phyloP scores from a whole-genome alignment of 2,113 vertebrate genomes.

The Bungarus multicinctus region DNA sequence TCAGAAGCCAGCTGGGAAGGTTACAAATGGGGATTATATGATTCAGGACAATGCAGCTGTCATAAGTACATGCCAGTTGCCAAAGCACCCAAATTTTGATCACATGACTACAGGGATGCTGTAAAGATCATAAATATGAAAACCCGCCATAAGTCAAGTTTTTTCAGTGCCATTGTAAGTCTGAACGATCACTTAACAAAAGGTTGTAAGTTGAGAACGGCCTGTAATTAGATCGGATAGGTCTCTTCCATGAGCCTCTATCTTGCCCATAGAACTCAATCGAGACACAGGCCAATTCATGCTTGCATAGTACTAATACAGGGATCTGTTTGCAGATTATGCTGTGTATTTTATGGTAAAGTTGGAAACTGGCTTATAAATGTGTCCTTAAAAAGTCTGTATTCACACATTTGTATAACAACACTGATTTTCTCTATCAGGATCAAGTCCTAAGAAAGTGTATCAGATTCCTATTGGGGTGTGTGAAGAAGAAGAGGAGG shows the following conservation, averaged over 20 bases:
- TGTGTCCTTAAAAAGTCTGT: not conserved
- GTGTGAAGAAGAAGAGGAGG: constrained; percentile 8
- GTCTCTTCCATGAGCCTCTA: not conserved
- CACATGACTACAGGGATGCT: not conserved
- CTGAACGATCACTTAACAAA: not conserved
- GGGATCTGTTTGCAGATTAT: not conserved
- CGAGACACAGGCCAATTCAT: not conserved
- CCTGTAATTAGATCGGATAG: not conserved
- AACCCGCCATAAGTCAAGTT: not conserved
- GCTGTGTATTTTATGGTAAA: not conserved
- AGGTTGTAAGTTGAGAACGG: not conserved
- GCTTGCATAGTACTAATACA: not conserved
- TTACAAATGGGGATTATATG: not conserved
- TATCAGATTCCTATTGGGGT: not conserved
- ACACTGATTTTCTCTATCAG: not conserved
- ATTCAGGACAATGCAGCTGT: not conserved
- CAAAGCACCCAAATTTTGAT: not conserved
- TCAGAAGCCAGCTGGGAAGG: not conserved
- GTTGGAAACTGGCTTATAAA: not conserved
- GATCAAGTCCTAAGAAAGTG: constrained; percentile 18
- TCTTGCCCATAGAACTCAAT: not conserved
- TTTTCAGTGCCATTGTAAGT: not conserved
- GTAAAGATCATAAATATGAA: not conserved
- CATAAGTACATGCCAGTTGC: not conserved
- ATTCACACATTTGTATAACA: not conserved